Evolutionary conservation across 2,797 vertebrate genomes (phyloP).

Genomic region (Pangasius sanitwongsei): DNA sequence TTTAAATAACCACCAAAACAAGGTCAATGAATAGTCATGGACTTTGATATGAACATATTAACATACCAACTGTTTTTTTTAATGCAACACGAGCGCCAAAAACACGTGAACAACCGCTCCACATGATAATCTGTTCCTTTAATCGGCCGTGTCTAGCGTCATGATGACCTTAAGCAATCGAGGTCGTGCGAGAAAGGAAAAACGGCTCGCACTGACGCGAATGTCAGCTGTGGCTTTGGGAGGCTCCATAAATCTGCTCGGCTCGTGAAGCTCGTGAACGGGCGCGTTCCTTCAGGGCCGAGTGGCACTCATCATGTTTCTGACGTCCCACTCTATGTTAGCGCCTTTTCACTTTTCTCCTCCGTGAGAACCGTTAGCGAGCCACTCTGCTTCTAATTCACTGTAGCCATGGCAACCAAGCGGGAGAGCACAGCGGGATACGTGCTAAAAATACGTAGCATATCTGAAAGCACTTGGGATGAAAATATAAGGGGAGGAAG

Average conservation of each 20-base stretch:
- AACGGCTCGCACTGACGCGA: background rate
- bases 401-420: conserved; percentile 74
- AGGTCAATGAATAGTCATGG: background rate
- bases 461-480: conserved; percentile 58
- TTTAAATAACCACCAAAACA: too few relatives aligned
- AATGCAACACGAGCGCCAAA: background rate
- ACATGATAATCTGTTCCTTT: background rate
- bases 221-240: conserved; percentile 56
- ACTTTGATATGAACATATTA: background rate
- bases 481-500: conserved; percentile 56
- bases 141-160: conserved; percentile 21
- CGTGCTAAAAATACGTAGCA: conserved; percentile 67
- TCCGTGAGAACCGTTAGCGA: conserved; percentile 64
- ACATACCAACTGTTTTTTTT: background rate
- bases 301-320: conserved; percentile 1
- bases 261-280: background rate
- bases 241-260: conserved; percentile 34
- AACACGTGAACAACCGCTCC: background rate
- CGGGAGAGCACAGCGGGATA: conserved; percentile 61
- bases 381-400: conserved; percentile 63
- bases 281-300: background rate
- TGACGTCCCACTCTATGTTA: conserved; percentile 49
- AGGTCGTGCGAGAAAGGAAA: conserved; percentile 31
- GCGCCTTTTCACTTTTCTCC: conserved; percentile 50
- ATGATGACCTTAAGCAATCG: conserved; percentile 20